phyloP scores from a whole-genome alignment of 2,888 invertebrate genomes.

The Drosophila leonis region DNA sequence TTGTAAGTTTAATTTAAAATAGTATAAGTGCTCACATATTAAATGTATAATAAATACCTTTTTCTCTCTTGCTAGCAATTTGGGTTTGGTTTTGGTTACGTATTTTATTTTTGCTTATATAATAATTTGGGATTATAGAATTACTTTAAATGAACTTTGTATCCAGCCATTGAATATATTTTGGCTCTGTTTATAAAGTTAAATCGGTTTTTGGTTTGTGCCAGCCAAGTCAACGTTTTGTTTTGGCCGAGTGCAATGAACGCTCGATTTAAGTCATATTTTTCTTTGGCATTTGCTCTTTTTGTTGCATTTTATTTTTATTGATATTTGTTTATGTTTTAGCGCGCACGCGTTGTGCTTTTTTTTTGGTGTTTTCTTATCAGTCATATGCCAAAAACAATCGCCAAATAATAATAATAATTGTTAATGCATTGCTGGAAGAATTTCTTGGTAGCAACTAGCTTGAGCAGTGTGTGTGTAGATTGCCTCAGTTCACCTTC shows the following conservation, averaged over 20 bases:
- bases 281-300: constrained; percentile 35
- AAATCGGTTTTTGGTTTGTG: constrained; percentile 39
- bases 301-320: constrained; percentile 17
- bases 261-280: constrained; percentile 41
- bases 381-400: constrained; percentile 64
- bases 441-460: constrained; percentile 14
- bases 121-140: neutral
- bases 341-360: constrained; percentile 44
- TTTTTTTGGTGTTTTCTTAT: constrained; percentile 53
- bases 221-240: constrained; percentile 54
- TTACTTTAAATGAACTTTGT: constrained; percentile 3
- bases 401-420: constrained; percentile 17
- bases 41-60: neutral
- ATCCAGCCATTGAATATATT: constrained; percentile 6
- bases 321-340: constrained; percentile 65
- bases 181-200: constrained; percentile 28
- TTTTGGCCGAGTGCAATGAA: constrained; percentile 69
- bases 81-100: neutral
- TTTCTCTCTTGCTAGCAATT: neutral
- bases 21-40: too few relatives aligned
- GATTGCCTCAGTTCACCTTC: constrained; percentile 37
- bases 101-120: neutral
- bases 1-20: too few relatives aligned
- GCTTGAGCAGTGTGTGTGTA: neutral
- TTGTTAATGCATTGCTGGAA: constrained; percentile 1